Base-by-base conservation (phyloP, 2,888 invertebrate genomes). In the Camponotus fellah region DNA sequence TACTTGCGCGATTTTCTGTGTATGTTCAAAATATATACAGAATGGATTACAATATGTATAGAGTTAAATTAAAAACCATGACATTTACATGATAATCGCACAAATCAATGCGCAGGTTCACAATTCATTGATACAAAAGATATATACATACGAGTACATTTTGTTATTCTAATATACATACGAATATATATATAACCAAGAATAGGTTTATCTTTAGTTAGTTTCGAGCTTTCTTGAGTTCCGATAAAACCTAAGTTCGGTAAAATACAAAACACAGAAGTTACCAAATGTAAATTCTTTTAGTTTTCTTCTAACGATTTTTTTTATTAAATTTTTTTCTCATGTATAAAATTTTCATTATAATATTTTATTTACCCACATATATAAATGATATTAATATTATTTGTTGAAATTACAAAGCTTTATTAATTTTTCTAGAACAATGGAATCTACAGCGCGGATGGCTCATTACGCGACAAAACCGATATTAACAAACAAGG, bases 401-500 rank as follows among this genome's bases (percentile, higher is more conserved):
- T 1, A 49, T 17, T 65, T 5, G 4, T 60, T 21, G 9, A 12
- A 46, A 75, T 68, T 21, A n/a, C 53, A 12, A 43, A 75, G 12
- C 6, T 65, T 71, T 1, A 5, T 77, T 60, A 62, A 46, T 26
- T 49, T n/a, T 71, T 84, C 60, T 32, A 89, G 89, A 37, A 62
- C 37, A 43, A 60, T 49, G 34, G 40, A 40, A 5, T 10, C 21
- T n/a, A 60, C 68, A 14, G 6, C 34, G 9, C 91, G 91, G 21
- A 85, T 77, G 83, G 89, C 89, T 32, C 92, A 93, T 82, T 92
- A 91, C 12, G 88, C 89, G 66, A 89, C 91, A 5, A 93, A 94
- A 85, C 96, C 97, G 87, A 96, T 96, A 87, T 96, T 96, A 91
- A 96, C 96, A 71, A 97, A 96, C 85, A 98, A 97, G 95, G 98